Base-by-base conservation (phyloP, 2,113 vertebrate species). In the Galeopterus variegatus region DNA sequence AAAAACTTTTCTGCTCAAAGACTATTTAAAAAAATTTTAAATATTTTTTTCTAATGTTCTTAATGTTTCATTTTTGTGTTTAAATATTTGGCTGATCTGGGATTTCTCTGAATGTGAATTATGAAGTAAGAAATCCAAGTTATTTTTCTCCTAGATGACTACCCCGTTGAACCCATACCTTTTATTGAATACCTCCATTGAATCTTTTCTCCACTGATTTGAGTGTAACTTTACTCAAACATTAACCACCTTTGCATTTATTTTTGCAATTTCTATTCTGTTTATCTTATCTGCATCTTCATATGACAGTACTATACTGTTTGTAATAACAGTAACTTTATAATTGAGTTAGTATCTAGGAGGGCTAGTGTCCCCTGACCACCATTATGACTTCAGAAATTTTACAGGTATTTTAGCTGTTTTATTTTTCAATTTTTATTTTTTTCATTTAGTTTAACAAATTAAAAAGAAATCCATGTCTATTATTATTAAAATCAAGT, bases 31-130 rank as follows among this genome's bases (percentile, higher is more conserved):
- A 14, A 65, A 17, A 64, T 45, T 92, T 84, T 76, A 31, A 70
- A 41, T n/a, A 24, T 41, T 70, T 62, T 81, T 81, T 45, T 33
- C 17, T 70, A 54, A 75, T 81, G 24, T 4, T 79, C 15, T n/a
- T 33, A 87, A 54, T 80, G 48, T 33, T 90, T 90, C 86, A 64
- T 91, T 91, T 92, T 81, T 19, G 87, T 86, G 4, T 67, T 93
- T 41, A 90, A 62, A 64, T 90, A 72, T 76, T 75, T 85, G 41
- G 31, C 19, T 41, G 36, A 69, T 48, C 8, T 79, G 28, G 14
- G 31, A 93, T 73, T 79, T 65, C 54, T 88, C 88, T 79, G 84
- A 48, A 36, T 69, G 48, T 69, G 81, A 70, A 6, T 52, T 77
- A 15, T 77, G 8, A 85, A 73, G 31, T 79, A 73, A 76, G 19